Evolutionary conservation across 2,113 vertebrate genomes (phyloP), one percentile per base, ranked within the genome.

Genomic region (human (Homo sapiens)): DNA sequence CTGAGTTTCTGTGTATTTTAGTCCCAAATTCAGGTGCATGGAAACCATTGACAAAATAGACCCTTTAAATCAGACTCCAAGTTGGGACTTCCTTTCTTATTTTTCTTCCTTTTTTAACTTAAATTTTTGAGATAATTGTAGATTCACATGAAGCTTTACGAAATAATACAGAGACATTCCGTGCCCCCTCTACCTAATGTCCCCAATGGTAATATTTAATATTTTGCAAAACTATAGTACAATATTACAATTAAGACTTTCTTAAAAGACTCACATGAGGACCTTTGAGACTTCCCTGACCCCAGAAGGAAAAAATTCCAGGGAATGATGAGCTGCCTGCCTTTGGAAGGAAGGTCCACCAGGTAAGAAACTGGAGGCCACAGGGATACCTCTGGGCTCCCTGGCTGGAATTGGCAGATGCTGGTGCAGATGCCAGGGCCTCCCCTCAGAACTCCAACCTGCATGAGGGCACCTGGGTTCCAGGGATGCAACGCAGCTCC

Each of bases 51-150:
- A n/a, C 32, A n/a, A 14, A 73, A 27, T 43, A 73, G 64, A 1
- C 13, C 55, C 52, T 82, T 7, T 38, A 78, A 72, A 30, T 81
- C 66, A 86, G 73, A 68, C 59, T 83, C 20, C 16, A 16, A 6
- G 3, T 64, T 61, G 52, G 18, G 3, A 87, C 30, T 43, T 59
- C 86, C 25, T 55, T 72, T 13, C 23, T 94, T 43, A 0, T 20
- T 55, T 81, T 70, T 76, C 25, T 79, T 59, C 43, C 48, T 80
- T 52, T 88, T 90, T 64, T 20, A 80, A 86, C 25, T 50, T 87
- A 38, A 45, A 27, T 64, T 82, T 23, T 23, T 35, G 59, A 35
- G 52, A 23, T 70, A 82, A 80, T 25, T 66, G 40, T 12, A 43
- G 57, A 73, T 22, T 72, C 50, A 16, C 17, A 7, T 25, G 30